phyloP scores from a whole-genome alignment of 2,113 vertebrate genomes.

The Hippocampus abdominalis region DNA sequence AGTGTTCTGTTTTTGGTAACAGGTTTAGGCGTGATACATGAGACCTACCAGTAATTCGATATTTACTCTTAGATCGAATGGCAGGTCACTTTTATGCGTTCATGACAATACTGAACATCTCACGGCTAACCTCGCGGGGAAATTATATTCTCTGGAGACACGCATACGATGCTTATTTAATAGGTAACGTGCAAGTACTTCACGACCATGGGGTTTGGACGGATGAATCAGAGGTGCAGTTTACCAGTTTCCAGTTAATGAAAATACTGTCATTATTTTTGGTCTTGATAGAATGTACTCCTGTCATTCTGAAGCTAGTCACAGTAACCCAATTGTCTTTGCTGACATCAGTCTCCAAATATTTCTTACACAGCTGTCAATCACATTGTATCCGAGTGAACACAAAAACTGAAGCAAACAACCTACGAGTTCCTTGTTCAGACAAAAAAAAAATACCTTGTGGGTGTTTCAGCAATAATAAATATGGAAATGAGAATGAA shows the following conservation, averaged over 20 bases:
- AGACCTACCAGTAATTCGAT: slow-evolving; percentile 40
- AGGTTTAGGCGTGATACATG: slow-evolving; percentile 22
- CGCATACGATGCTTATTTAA: no score
- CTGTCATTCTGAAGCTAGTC: background rate
- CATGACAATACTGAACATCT: slow-evolving; percentile 38
- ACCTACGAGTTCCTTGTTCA: background rate
- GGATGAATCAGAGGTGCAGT: background rate
- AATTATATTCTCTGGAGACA: background rate
- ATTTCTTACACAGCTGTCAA: background rate
- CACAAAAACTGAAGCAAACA: slow-evolving; percentile 4
- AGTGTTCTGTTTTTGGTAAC: slow-evolving; percentile 18
- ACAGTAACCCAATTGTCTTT: background rate
- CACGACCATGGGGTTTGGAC: background rate
- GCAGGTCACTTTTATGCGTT: slow-evolving; percentile 9
- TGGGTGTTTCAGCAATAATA: background rate
- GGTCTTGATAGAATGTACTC: background rate
- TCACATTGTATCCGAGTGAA: background rate
- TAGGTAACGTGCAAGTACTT: background rate
- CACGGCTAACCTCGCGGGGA: slow-evolving; percentile 31
- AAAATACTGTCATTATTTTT: background rate
- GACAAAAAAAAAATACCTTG: background rate
- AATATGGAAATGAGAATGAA: background rate
- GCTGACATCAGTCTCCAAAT: background rate
- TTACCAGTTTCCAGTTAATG: background rate
- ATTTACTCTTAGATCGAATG: slow-evolving; percentile 28